phyloP scores from a whole-genome alignment of 2,888 invertebrate genomes.

The Fragum sueziense region DNA sequence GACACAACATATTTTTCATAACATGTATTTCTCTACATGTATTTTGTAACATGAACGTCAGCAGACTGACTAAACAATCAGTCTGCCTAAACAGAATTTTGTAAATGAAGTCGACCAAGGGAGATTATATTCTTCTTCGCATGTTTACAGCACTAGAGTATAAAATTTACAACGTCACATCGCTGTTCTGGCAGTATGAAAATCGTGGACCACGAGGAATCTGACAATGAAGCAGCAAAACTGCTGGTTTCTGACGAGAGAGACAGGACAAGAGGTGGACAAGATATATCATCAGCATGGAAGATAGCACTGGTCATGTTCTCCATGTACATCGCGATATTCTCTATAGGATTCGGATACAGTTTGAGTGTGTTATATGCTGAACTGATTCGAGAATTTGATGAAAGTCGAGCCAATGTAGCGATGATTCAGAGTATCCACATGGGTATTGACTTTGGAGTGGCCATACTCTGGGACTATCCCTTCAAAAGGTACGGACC shows the following conservation, averaged over 20 bases:
- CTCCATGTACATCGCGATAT: background rate
- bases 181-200: background rate
- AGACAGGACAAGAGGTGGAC: background rate
- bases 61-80: too few relatives aligned
- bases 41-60: too few relatives aligned
- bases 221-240: background rate
- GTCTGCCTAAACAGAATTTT: too few relatives aligned
- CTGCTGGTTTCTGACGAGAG: background rate
- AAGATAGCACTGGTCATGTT: background rate
- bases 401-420: constrained; percentile 1
- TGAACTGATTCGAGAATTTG: constrained; percentile 24
- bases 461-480: constrained; percentile 16
- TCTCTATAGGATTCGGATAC: constrained; percentile 28
- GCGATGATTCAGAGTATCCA: constrained; percentile 29
- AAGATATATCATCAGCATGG: background rate
- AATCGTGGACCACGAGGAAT: background rate
- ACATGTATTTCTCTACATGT: too few relatives aligned
- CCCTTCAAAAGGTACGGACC: constrained; percentile 8
- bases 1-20: too few relatives aligned
- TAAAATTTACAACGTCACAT: background rate
- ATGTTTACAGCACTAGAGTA: background rate
- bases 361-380: constrained; percentile 33
- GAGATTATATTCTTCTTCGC: background rate
- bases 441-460: background rate
- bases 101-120: too few relatives aligned